A percentile compares a stretch with the other conserved stretches of the same genome.
Conservation (phyloP, 2,797 vertebrate genomes). For the Mus minutoides region DNA sequence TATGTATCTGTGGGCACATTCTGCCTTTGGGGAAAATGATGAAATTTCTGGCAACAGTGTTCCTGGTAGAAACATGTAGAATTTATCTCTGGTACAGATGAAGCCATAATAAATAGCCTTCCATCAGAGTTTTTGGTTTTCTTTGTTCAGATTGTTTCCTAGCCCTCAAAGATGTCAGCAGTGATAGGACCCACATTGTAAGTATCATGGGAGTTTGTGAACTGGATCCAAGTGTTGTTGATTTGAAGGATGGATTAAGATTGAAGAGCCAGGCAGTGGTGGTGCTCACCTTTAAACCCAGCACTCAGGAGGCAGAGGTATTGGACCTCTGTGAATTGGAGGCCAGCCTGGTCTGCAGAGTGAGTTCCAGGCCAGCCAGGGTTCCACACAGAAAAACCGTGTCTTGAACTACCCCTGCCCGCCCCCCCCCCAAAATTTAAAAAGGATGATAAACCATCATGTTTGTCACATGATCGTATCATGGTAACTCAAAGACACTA, state of each 20-base stretch:
- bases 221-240: background rate
- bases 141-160: conserved; percentile 4
- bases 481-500: background rate
- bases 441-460: conserved; percentile 25
- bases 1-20: background rate
- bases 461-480: background rate
- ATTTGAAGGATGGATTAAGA: conserved; percentile 44
- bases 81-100: conserved; percentile 24
- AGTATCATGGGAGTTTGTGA: background rate
- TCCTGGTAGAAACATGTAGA: conserved; percentile 11
- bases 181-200: background rate
- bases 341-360: background rate
- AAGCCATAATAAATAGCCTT: background rate
- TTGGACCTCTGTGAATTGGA: background rate
- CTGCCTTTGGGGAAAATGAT: conserved; percentile 16
- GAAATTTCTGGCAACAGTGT: conserved; percentile 49
- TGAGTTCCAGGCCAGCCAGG: background rate
- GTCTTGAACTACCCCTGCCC: background rate
- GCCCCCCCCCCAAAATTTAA: background rate
- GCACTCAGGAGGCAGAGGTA: background rate
- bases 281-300: background rate
- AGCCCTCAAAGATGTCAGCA: background rate
- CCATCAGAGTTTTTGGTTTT: background rate
- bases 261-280: background rate
- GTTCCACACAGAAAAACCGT: background rate